Evolutionary conservation across 2,888 invertebrate species (phyloP), one percentile per base, ranked within the genome.

Genomic region (Pammene aurita): DNA sequence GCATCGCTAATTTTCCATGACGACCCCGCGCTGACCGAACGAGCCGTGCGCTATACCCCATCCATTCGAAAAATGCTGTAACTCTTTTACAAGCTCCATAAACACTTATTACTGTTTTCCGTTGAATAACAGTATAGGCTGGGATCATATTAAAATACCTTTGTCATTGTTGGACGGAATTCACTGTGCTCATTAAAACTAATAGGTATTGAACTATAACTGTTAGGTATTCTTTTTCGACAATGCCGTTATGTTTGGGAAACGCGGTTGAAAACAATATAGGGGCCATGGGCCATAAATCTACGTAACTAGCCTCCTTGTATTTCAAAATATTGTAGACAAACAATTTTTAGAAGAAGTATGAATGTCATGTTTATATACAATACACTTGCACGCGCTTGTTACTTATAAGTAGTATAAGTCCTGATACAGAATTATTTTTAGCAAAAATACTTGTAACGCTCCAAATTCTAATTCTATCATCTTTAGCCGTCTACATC

Each of bases 1-100:
- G 91, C 88, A 82, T 89, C 87, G 92, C 88, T 89, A 84, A 89
- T 85, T 89, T 84, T 86, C 86, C 89, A 91, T 91, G 86, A 86
- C 78, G 76, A 78, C 77, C 77, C 78, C 74, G 82, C 82, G 80
- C 80, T 85, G 84, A 83, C 83, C 84, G 81, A 82, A 85, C 85
- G n/a, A n/a, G n/a, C 82, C 76, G 78, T 82, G 84, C 83, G 83
- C 84, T 80, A 80, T 83, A 81, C 75, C 80, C 82, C 74, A 26
- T 46, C n/a, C 50, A 41, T 18, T 18, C n/a, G 13, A 62, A 52
- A 18, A 62, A 52, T 18, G 48, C 10, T 7, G 9, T 41, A 52
- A 62, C 16, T 26, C 50, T 41, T 26, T 11, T 52, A 52, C 26
- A 18, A 52, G 41, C 60, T 11, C 10, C 41, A 41, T 18, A 62